Evolutionary conservation across 2,797 vertebrate genomes (phyloP), one percentile per base, ranked within the genome.

Genomic region (Pteronotus mesoamericanus): DNA sequence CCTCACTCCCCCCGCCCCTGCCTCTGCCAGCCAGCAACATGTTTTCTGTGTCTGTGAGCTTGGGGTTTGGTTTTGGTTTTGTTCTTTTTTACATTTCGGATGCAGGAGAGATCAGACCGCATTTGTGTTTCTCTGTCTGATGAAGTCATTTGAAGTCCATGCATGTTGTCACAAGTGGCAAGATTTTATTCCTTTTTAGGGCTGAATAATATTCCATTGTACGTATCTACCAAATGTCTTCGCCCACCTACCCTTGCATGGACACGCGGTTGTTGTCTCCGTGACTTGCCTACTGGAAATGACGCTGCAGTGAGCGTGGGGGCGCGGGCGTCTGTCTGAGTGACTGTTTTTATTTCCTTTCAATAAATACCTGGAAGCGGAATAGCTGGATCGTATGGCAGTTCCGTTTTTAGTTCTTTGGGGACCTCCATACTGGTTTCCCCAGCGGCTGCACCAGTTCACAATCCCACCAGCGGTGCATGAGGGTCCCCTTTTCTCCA

Each of bases 1-100:
- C 57, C 21, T 9, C 37, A 11, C 22, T n/a, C 48, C 32, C 32
- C 5, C 1, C 10, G n/a, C 15, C 1, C 32, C 32, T 2, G 1
- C 22, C n/a, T 18, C 39, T n/a, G 42, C 42, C 22, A 34, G 18
- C 37, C 18, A 29, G 39, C 37, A 22, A 0, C 57, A 46, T 29
- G 44, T 34, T 15, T 5, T 32, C 29, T 32, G 26, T 5, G 6
- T 6, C 26, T 15, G 5, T 32, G 59, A 32, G 59, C 15, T 24
- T 15, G n/a, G 22, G 7, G 37, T 78, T 75, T 59, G 69, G 34
- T 29, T 86, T 34, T 29, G 14, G 51, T 46, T 7, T 34, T 10
- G 5, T 11, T 4, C 32, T 69, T 57, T n/a, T n/a, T 19, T 21
- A 37, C 32, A 68, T 44, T 29, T 51, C 5, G 16, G 6, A 0